Base-by-base conservation (phyloP, 1,140 invertebrate genomes). In the Paraescarpia echinospica region DNA sequence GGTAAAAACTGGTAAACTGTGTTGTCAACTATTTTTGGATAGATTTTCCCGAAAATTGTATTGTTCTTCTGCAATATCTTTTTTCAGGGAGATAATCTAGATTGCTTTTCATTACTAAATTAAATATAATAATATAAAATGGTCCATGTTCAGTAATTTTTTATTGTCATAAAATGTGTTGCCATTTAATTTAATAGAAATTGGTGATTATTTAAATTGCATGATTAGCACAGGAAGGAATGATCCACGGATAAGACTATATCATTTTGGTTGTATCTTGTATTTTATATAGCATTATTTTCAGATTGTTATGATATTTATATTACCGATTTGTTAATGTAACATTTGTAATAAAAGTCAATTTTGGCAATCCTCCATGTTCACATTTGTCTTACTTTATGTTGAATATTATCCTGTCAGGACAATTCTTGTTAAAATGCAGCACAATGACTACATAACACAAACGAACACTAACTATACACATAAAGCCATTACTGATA, bases 301-400 rank as follows among this genome's bases (percentile, higher is more conserved):
- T 77, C 59, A 77, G 59, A 77, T 31, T 77, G 59, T 77, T 77
- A 77, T 77, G 59, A 77, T 77, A 77, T 77, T 77, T 77, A 77
- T 77, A 22, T 77, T 77, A 77, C 59, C 27, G 1, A 77, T 77
- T 77, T 77, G 59, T 2, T 77, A 77, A 77, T 77, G 59, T 77
- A 77, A 77, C 59, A 77, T 77, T 77, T 77, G 9, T 77, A 77
- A 77, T 77, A 77, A 77, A 77, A 77, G 41, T 77, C 18, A 8
- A 51, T 51, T n/a, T n/a, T n/a, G n/a, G n/a, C n/a, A n/a, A n/a
- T n/a, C n/a, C n/a, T n/a, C n/a, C n/a, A n/a, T n/a, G n/a, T n/a
- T n/a, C n/a, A n/a, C n/a, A n/a, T n/a, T n/a, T n/a, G n/a, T n/a
- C n/a, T n/a, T n/a, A n/a, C n/a, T n/a, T n/a, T n/a, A n/a, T n/a